Conservation (phyloP, 2,888 invertebrate genomes). For the Pyrocoelia pectoralis region DNA sequence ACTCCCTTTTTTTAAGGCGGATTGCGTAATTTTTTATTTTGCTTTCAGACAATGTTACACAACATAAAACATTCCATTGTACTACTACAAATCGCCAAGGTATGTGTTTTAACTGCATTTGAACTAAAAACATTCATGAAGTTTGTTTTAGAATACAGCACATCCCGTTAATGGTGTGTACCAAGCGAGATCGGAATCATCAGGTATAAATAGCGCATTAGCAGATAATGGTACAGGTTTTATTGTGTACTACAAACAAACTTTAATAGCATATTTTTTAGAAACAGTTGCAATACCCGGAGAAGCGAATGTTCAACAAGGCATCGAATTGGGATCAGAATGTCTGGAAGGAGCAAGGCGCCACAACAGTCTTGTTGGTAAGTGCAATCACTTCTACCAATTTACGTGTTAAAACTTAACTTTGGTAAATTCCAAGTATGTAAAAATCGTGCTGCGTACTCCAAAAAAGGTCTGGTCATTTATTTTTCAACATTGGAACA, state of each 20-base stretch:
- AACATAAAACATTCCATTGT: constrained; percentile 99
- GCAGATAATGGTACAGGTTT: constrained; percentile 17
- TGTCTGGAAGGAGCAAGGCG: constrained; percentile 63
- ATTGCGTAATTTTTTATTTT: neutral
- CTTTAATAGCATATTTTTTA: constrained; percentile 12
- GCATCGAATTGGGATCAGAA: constrained; percentile 72
- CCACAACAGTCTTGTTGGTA: constrained; percentile 53
- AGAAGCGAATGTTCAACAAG: constrained; percentile 61
- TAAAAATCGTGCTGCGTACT: too few species aligned
- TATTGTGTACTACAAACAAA: neutral
- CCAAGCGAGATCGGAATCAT: constrained; percentile 66
- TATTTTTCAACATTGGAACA: too few species aligned
- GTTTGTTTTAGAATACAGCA: constrained; percentile 79
- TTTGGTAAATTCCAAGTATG: too few species aligned
- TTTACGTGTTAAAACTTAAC: too few species aligned
- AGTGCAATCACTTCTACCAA: constrained; percentile 17
- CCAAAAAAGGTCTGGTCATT: too few species aligned
- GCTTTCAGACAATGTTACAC: constrained; percentile 87
- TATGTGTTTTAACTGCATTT: constrained; percentile 56
- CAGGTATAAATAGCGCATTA: constrained; percentile 17
- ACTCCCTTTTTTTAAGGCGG: neutral
- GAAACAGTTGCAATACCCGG: constrained; percentile 48
- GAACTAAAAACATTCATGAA: neutral
- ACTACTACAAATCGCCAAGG: constrained; percentile 96
- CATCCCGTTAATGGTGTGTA: constrained; percentile 91